Evolutionary conservation across 2,888 invertebrate genomes (phyloP), one percentile per base, ranked within the genome.

Genomic region (Aporophyla nigra): DNA sequence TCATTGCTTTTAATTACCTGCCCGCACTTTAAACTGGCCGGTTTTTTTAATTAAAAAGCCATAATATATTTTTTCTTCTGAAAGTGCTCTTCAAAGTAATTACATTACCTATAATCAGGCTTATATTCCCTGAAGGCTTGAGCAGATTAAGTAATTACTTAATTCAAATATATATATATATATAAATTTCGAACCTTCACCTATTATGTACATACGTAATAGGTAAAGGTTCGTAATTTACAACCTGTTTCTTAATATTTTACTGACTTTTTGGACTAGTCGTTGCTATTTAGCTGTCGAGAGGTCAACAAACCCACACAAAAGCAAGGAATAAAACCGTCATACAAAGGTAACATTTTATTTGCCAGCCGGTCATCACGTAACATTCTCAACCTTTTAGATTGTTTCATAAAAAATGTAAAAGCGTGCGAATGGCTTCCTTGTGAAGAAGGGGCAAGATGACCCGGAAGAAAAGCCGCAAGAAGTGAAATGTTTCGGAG

Each of bases 391-490:
- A 83, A 80, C 87, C 85, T 82, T 84, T 80, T 63, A 78, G 77
- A 87, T 84, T 87, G 88, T 86, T 89, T 89, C 84, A 88, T 86
- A 87, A 87, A 88, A 88, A 83, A 89, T 87, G 79, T 84, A 87
- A 86, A 80, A 69, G 77, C 85, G 77, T 87, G 85, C 80, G 56
- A 88, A 88, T 87, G 80, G 84, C 82, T 82, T 87, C 78, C 76
- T 83, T 79, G 72, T 74, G 62, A 74, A 75, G 78, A 81, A 79
- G 72, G 82, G 75, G 73, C 74, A 79, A 74, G 79, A 85, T 85
- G 85, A 80, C 82, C 81, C 84, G 77, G 79, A 88, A 80, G 80
- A 76, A 79, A 83, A 76, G 72, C 72, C 78, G 72, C 79, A 74
- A 74, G 76, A 71, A 74, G 56, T 70, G 68, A 70, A 84, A 84